These are phyloP conservation scores for Jacana jacana DNA, from an alignment of 2,113 vertebrate genomes.

Conservation along the genomic window DNA sequence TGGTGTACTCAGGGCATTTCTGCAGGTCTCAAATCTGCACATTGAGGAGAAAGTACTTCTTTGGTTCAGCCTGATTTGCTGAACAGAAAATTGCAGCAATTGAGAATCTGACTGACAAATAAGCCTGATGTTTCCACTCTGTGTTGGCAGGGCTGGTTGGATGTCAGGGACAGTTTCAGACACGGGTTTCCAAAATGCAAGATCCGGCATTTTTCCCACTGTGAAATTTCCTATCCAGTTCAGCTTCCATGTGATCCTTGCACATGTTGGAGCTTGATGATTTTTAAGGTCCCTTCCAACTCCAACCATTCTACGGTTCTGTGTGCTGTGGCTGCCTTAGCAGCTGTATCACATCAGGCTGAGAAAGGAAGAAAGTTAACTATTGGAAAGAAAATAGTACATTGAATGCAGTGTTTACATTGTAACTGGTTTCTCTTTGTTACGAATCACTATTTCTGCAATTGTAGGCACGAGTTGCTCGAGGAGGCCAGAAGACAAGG, in stretches of 20 bases:
- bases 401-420: background rate
- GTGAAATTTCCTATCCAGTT: background rate
- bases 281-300: too few species aligned
- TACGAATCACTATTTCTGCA: background rate
- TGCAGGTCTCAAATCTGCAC: background rate
- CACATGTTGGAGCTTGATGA: too few species aligned
- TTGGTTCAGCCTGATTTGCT: background rate
- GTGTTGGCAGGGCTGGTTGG: background rate
- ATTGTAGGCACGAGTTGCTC: conserved; percentile 87
- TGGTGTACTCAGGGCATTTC: background rate
- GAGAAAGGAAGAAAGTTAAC: background rate
- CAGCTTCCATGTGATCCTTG: background rate
- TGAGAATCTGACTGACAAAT: background rate
- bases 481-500: conserved; percentile 94
- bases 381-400: background rate
- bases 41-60: background rate
- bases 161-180: background rate
- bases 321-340: background rate
- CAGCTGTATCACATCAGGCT: background rate
- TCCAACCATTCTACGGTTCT: too few species aligned
- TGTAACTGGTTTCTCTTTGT: background rate
- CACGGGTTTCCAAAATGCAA: background rate
- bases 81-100: background rate
- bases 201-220: background rate
- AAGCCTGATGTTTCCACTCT: background rate